Conservation (phyloP, 2,797 vertebrate species). For the Hoplostethus mediterraneus region DNA sequence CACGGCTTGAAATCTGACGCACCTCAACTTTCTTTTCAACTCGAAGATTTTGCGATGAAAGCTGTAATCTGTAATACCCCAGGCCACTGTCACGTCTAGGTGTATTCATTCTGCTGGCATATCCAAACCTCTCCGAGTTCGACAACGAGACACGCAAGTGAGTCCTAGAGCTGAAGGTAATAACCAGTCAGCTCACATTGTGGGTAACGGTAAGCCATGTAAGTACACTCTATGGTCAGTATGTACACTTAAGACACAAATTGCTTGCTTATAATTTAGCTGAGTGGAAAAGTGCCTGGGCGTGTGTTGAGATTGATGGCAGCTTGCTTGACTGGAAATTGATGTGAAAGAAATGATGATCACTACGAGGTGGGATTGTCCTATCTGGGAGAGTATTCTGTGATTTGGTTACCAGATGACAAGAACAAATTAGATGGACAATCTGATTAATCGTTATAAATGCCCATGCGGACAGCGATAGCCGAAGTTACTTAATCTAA, state of each 20-base stretch:
- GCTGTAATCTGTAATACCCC: conserved; percentile 48
- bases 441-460: conserved; percentile 79
- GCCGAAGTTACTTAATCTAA: conserved; percentile 72
- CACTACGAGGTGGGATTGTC: conserved; percentile 32
- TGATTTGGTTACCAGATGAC: conserved; percentile 57
- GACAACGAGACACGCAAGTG: conserved; percentile 29
- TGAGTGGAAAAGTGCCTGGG: conserved; percentile 16
- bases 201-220: conserved; percentile 14
- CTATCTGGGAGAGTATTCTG: conserved; percentile 18
- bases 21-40: conserved; percentile 59
- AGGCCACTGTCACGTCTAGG: conserved; percentile 42
- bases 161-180: conserved; percentile 24
- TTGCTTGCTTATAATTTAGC: conserved; percentile 34
- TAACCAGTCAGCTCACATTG: background rate
- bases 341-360: conserved; percentile 45
- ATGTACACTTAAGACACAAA: conserved; percentile 16
- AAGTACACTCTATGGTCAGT: conserved; percentile 21
- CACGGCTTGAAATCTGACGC: conserved; percentile 49
- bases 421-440: conserved; percentile 55
- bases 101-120: conserved; percentile 49
- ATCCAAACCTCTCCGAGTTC: conserved; percentile 47
- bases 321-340: conserved; percentile 35
- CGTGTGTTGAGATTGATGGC: conserved; percentile 29
- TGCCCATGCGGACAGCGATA: conserved; percentile 48
- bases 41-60: conserved; percentile 49